Conservation (phyloP, 2,797 vertebrate species). For the Acanthopagrus latus region DNA sequence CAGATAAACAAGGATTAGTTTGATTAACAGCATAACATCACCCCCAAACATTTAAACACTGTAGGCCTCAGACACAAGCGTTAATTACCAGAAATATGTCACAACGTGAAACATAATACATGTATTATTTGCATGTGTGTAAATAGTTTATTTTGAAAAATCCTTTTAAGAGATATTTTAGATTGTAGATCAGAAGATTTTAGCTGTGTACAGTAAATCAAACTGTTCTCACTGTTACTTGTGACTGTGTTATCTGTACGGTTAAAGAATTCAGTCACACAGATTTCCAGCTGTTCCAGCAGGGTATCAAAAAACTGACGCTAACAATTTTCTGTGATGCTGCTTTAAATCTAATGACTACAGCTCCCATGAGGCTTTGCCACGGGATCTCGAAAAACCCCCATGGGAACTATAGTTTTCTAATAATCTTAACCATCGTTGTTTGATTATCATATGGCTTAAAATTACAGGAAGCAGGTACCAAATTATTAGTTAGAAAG, state of each 20-base stretch:
- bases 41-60: conserved; percentile 44
- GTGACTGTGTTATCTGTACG: neutral
- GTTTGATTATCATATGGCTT: neutral
- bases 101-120: conserved; percentile 1
- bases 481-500: neutral
- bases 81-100: conserved; percentile 32
- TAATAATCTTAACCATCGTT: neutral
- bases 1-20: conserved; percentile 81
- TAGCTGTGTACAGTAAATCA: too few species aligned
- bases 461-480: neutral
- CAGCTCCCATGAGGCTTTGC: too few species aligned
- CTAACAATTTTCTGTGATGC: neutral
- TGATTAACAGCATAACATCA: conserved; percentile 68
- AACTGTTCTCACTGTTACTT: neutral
- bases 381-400: too few species aligned
- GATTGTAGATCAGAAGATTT: too few species aligned
- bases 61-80: conserved; percentile 23
- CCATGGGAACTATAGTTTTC: neutral
- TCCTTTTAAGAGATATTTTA: neutral
- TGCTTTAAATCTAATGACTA: too few species aligned
- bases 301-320: neutral
- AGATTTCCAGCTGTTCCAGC: neutral
- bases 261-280: neutral
- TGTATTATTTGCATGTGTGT: conserved; percentile 1
- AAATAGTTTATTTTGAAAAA: neutral